These are phyloP conservation scores for Pyralis farinalis DNA, from an alignment of 2,888 invertebrate species.

Conservation along the genomic window DNA sequence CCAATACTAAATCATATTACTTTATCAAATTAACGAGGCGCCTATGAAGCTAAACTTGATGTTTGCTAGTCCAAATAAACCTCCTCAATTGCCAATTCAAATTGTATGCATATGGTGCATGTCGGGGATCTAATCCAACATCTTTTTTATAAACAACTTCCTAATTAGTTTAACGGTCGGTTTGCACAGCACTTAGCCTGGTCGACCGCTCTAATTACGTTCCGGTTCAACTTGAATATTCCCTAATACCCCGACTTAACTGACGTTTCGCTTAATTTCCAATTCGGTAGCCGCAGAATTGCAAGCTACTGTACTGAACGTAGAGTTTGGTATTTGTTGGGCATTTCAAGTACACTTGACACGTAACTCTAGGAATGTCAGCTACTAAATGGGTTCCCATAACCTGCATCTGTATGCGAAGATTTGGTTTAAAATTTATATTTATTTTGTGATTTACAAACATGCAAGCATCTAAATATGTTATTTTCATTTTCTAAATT, in stretches of 20 bases:
- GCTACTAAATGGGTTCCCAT: too few species aligned
- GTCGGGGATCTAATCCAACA: neutral
- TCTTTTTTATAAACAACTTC: slow-evolving; percentile 7
- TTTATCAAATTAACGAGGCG: too few species aligned
- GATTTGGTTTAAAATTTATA: too few species aligned
- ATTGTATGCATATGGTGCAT: slow-evolving; percentile 5
- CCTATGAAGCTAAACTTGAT: too few species aligned
- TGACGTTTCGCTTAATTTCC: slow-evolving; percentile 15
- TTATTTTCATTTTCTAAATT: too few species aligned
- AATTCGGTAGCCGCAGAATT: slow-evolving; percentile 14
- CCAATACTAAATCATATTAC: too few species aligned
- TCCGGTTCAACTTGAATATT: slow-evolving; percentile 14
- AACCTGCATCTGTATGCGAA: too few species aligned
- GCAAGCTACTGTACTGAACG: slow-evolving; percentile 4
- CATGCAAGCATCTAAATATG: too few species aligned
- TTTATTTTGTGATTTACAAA: too few species aligned
- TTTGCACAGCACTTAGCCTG: slow-evolving; percentile 9
- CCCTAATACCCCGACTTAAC: slow-evolving; percentile 13
- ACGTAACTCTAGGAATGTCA: too few species aligned
- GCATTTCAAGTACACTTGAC: neutral
- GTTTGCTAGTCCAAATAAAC: too few species aligned
- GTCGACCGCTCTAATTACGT: slow-evolving; percentile 14
- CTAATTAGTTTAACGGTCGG: slow-evolving; percentile 7
- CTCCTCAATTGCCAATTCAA: neutral
- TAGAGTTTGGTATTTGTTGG: neutral